Evolutionary conservation across 2,888 invertebrate genomes (phyloP).

Genomic region (Agonopterix heracliana): DNA sequence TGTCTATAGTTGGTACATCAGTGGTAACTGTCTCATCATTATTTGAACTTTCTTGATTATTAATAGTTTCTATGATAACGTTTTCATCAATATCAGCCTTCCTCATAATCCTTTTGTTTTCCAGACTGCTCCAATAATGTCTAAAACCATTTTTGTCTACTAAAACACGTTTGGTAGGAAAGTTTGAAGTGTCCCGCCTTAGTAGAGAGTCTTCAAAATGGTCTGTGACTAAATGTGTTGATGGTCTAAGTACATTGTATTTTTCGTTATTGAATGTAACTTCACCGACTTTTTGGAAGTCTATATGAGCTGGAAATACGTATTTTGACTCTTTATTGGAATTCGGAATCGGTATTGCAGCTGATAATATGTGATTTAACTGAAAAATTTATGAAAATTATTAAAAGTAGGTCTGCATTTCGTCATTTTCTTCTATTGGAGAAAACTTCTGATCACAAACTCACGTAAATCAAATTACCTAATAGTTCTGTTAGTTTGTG

Average conservation of each 20-base stretch:
- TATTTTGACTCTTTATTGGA: too few species aligned
- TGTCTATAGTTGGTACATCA: too few species aligned
- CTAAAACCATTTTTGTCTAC: slow-evolving; percentile 49
- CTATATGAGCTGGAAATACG: slow-evolving; percentile 35
- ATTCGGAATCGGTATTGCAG: too few species aligned
- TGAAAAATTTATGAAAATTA: too few species aligned
- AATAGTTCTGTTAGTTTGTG: too few species aligned
- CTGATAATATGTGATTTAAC: too few species aligned
- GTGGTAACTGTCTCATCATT: too few species aligned
- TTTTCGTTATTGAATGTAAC: slow-evolving; percentile 35
- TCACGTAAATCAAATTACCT: too few species aligned
- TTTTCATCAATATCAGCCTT: slow-evolving; percentile 21
- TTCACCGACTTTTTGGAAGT: slow-evolving; percentile 47
- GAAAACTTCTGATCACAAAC: too few species aligned
- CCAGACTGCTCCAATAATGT: slow-evolving; percentile 46
- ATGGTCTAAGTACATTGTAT: slow-evolving; percentile 44
- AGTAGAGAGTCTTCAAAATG: slow-evolving; percentile 42
- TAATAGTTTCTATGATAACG: not conserved
- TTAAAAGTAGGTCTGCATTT: too few species aligned
- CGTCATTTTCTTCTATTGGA: too few species aligned
- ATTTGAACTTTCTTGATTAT: too few species aligned
- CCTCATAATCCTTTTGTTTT: slow-evolving; percentile 21
- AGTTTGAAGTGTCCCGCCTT: slow-evolving; percentile 18
- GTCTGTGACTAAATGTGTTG: slow-evolving; percentile 38
- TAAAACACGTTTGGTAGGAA: slow-evolving; percentile 29